phyloP scores from a whole-genome alignment of 2,113 vertebrate species.

The Cyprinodon variegatus region DNA sequence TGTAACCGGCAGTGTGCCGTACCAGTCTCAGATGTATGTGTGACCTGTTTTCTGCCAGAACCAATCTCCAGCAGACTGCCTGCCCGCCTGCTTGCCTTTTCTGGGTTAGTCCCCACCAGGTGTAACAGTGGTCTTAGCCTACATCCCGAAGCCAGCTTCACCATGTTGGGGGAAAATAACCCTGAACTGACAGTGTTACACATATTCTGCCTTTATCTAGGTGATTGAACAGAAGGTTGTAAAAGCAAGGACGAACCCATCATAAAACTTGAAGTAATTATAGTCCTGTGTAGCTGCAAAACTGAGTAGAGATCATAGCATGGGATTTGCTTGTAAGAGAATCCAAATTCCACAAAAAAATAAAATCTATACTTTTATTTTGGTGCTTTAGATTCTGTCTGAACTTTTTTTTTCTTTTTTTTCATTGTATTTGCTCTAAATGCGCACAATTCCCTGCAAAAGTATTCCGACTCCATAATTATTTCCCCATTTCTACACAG shows the following conservation, averaged over 20 bases:
- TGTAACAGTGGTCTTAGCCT: slow-evolving; percentile 46
- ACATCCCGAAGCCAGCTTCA: slow-evolving; percentile 46
- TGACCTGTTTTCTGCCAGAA: slow-evolving; percentile 77
- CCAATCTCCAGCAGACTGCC: slow-evolving; percentile 63
- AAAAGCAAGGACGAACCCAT: slow-evolving; percentile 18
- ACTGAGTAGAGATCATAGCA: slow-evolving; percentile 12
- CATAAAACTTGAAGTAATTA: slow-evolving; percentile 26
- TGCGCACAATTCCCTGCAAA: neutral
- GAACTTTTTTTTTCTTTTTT: neutral
- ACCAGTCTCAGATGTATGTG: slow-evolving; percentile 73
- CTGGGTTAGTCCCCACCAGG: slow-evolving; percentile 72
- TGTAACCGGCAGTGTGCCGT: slow-evolving; percentile 59
- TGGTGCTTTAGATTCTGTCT: slow-evolving; percentile 10
- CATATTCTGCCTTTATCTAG: slow-evolving; percentile 31
- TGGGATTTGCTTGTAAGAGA: slow-evolving; percentile 26
- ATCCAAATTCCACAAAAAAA: slow-evolving; percentile 23
- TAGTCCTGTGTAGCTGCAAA: slow-evolving; percentile 9
- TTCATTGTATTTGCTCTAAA: slow-evolving; percentile 12
- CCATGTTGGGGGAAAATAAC: slow-evolving; percentile 24
- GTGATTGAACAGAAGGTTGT: slow-evolving; percentile 19
- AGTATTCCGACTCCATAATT: neutral
- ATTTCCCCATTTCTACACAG: neutral
- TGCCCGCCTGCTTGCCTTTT: slow-evolving; percentile 47
- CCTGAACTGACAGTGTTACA: slow-evolving; percentile 25
- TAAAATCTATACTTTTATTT: slow-evolving; percentile 16